Percentiles rank a stretch among this genome's conserved stretches.
These are phyloP conservation scores for Ctenosaura bakeri DNA, from an alignment of 2,797 vertebrate species.

Conservation along the genomic window DNA sequence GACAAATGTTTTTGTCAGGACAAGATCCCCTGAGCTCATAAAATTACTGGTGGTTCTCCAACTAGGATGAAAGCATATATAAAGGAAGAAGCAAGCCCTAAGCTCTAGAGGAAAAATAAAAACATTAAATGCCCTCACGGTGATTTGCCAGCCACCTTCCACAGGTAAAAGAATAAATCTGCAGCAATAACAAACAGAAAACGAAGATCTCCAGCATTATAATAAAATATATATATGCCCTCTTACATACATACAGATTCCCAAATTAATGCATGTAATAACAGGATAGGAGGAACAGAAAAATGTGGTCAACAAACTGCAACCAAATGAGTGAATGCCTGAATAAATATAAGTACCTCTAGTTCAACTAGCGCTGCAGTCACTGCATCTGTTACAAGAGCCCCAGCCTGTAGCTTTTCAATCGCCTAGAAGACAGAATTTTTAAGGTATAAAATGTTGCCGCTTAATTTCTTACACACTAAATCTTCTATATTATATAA, in stretches of 20 bases:
- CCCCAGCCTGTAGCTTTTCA: conserved; percentile 94
- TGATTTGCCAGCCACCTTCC: background rate
- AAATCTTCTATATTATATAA: background rate
- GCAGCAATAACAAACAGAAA: background rate
- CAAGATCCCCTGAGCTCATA: background rate
- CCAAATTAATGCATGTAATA: conserved; percentile 1
- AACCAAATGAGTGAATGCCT: conserved; percentile 9
- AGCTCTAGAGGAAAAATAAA: background rate
- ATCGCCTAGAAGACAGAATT: conserved; percentile 88
- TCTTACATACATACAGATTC: background rate
- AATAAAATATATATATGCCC: background rate
- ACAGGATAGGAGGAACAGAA: background rate
- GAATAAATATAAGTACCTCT: conserved; percentile 85
- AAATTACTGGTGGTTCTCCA: background rate
- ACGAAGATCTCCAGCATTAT: background rate
- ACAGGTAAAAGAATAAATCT: background rate
- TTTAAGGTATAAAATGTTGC: conserved; percentile 51
- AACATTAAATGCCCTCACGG: background rate
- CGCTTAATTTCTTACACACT: conserved; percentile 7
- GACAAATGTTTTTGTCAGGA: no score
- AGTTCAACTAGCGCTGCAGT: conserved; percentile 97
- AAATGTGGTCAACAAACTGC: conserved; percentile 7
- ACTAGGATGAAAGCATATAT: background rate
- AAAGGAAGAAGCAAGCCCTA: background rate
- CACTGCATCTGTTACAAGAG: conserved; percentile 94